phyloP scores from a whole-genome alignment of 1,140 invertebrate genomes.

The Brachionus calyciflorus region DNA sequence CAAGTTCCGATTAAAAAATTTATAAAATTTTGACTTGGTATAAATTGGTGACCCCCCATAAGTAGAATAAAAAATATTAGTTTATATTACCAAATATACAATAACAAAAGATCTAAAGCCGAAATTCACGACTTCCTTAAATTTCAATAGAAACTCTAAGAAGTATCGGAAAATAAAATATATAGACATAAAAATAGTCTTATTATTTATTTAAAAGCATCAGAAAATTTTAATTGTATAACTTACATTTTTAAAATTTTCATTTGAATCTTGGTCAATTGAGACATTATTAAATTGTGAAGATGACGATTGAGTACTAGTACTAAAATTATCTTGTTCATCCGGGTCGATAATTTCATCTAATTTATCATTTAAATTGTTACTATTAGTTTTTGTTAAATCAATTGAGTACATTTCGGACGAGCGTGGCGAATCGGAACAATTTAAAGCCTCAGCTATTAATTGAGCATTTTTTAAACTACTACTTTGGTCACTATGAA shows the following conservation, averaged over 20 bases:
- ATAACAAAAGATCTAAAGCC: too few relatives aligned
- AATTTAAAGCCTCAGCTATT: slow-evolving; percentile 46
- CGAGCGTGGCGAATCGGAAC: background rate
- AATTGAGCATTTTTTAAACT: slow-evolving; percentile 44
- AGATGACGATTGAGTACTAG: slow-evolving; percentile 12
- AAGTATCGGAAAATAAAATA: too few relatives aligned
- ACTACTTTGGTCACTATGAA: slow-evolving; percentile 30
- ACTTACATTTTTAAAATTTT: slow-evolving; percentile 25
- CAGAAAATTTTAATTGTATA: background rate
- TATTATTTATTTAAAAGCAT: too few relatives aligned
- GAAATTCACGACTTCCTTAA: too few relatives aligned
- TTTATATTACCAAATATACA: too few relatives aligned
- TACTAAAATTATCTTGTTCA: slow-evolving; percentile 21
- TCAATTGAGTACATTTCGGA: slow-evolving; percentile 1
- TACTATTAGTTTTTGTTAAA: slow-evolving; percentile 21
- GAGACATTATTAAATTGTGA: background rate
- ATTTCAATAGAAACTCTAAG: too few relatives aligned
- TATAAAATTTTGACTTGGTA: too few relatives aligned
- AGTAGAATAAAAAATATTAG: too few relatives aligned
- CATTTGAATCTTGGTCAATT: background rate
- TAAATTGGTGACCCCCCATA: too few relatives aligned
- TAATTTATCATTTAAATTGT: background rate
- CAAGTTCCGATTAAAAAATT: too few relatives aligned
- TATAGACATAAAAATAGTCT: too few relatives aligned
- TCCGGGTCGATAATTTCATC: slow-evolving; percentile 9